Evolutionary conservation across 2,113 vertebrate species (phyloP).

Genomic region (Amia ocellicauda): DNA sequence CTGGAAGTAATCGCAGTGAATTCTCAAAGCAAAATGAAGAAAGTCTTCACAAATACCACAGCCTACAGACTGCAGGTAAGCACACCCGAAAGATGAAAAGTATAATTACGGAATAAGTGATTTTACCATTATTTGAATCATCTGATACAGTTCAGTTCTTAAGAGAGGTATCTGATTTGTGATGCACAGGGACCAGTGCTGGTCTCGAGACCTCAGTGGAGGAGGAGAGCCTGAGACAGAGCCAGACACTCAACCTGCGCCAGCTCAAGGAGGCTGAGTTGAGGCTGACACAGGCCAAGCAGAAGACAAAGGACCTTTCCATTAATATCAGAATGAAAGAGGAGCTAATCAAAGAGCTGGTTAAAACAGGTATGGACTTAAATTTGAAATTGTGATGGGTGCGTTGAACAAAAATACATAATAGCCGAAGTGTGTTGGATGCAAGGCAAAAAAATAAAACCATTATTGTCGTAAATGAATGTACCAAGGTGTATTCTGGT

Average conservation of each 20-base stretch:
- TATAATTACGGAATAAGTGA: too few relatives aligned
- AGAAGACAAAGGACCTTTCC: conserved; percentile 75
- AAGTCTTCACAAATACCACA: neutral
- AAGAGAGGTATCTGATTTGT: too few relatives aligned
- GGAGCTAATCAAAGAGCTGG: conserved; percentile 80
- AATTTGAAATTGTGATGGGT: neutral
- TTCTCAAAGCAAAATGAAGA: conserved; percentile 30
- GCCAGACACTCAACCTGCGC: conserved; percentile 57
- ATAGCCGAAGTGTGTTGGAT: too few relatives aligned
- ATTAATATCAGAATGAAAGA: conserved; percentile 82
- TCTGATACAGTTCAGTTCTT: too few relatives aligned
- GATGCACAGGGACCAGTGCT: neutral
- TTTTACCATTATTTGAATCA: too few relatives aligned
- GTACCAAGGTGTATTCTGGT: too few relatives aligned
- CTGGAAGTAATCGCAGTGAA: too few relatives aligned
- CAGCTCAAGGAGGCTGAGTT: conserved; percentile 63
- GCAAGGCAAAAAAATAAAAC: too few relatives aligned
- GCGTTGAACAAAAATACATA: too few relatives aligned
- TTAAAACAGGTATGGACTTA: conserved; percentile 75
- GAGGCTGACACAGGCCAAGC: conserved; percentile 56
- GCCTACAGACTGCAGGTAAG: conserved; percentile 37
- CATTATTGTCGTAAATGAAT: neutral
- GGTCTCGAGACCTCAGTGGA: conserved; percentile 32
- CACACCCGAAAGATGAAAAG: neutral
- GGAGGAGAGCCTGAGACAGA: conserved; percentile 55